A percentile compares a stretch with the other conserved stretches of the same genome.
phyloP scores from a whole-genome alignment of 2,888 invertebrate species.

The Panzeria rudis region DNA sequence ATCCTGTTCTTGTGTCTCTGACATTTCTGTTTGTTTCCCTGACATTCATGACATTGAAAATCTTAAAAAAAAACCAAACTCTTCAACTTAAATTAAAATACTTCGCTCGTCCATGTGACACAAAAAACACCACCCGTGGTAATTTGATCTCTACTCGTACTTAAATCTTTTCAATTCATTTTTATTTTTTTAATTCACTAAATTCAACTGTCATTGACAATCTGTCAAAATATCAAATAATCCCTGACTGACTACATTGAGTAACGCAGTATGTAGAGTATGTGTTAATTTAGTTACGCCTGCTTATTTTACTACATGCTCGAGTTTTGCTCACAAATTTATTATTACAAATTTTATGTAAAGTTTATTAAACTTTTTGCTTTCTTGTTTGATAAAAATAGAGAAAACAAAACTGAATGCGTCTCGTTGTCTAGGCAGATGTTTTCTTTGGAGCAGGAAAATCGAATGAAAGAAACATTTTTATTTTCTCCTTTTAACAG shows the following conservation, averaged over 20 bases:
- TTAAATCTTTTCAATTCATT: constrained; percentile 4
- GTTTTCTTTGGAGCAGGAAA: constrained; percentile 43
- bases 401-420: constrained; percentile 3
- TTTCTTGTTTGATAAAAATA: not conserved
- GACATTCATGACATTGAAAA: constrained; percentile 39
- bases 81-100: constrained; percentile 26
- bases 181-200: constrained; percentile 8
- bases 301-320: constrained; percentile 32
- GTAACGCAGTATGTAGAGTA: not conserved
- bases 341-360: constrained; percentile 1
- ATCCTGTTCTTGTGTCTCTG: constrained; percentile 3
- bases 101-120: constrained; percentile 13
- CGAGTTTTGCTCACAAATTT: not conserved
- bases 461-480: constrained; percentile 31
- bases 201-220: constrained; percentile 71
- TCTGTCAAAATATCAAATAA: constrained; percentile 73
- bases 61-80: not conserved
- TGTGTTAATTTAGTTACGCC: constrained; percentile 59
- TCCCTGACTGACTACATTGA: constrained; percentile 10
- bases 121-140: constrained; percentile 56
- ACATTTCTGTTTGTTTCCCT: constrained; percentile 31
- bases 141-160: constrained; percentile 45
- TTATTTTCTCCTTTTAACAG: constrained; percentile 20
- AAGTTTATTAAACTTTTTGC: constrained; percentile 38
- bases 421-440: constrained; percentile 54